A percentile compares a stretch with the other conserved stretches of the same genome.
Conservation (phyloP, 2,113 vertebrate species). For the Greenwoodochromis staneri region DNA sequence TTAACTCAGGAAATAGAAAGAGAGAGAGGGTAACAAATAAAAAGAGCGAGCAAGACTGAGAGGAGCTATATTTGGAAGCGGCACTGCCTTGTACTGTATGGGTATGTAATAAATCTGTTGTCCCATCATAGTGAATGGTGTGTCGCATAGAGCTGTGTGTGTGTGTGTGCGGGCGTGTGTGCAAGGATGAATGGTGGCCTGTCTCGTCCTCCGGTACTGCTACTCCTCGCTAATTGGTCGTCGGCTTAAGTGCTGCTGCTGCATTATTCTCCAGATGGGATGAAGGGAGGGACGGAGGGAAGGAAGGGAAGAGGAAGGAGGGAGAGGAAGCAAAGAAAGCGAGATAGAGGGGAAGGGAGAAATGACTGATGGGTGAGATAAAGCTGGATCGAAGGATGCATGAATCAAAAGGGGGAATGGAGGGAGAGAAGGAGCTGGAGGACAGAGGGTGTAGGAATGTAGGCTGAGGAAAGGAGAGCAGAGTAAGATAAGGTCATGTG, state of each 20-base stretch:
- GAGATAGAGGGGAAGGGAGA: not conserved
- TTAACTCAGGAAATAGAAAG: not conserved
- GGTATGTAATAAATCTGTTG: slow-evolving; percentile 58
- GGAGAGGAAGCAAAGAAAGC: not conserved
- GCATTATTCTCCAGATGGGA: slow-evolving; percentile 63
- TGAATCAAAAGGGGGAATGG: not conserved
- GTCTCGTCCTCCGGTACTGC: slow-evolving; percentile 40
- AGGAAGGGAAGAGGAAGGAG: not conserved
- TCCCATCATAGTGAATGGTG: slow-evolving; percentile 41
- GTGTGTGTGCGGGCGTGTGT: not conserved
- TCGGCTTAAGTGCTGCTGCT: slow-evolving; percentile 63
- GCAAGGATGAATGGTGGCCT: slow-evolving; percentile 57
- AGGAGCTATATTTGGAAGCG: slow-evolving; percentile 58
- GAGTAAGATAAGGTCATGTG: not conserved
- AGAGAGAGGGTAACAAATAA: not conserved
- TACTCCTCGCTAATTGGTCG: slow-evolving; percentile 63
- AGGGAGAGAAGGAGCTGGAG: not conserved
- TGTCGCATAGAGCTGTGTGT: not conserved
- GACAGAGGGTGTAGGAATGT: not conserved
- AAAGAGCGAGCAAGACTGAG: not conserved
- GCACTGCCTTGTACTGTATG: slow-evolving; percentile 40
- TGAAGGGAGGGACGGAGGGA: not conserved
- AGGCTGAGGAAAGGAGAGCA: not conserved
- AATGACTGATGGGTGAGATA: slow-evolving; percentile 26
- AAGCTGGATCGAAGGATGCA: slow-evolving; percentile 1